phyloP scores from a whole-genome alignment of 2,113 vertebrate genomes.

The Sinosuthora webbiana region DNA sequence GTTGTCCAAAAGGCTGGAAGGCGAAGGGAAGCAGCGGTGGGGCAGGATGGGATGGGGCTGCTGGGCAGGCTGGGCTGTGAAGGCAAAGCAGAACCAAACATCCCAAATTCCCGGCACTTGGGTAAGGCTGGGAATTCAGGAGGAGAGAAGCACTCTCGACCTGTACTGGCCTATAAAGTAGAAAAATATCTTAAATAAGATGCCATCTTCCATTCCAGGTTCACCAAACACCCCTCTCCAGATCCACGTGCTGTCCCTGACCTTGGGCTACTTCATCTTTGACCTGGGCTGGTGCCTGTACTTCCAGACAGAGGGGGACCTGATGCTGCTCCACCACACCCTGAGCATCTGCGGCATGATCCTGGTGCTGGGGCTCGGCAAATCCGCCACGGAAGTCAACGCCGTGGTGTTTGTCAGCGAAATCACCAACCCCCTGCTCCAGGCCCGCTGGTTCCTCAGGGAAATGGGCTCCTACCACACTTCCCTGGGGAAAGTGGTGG shows the following conservation, averaged over 20 bases:
- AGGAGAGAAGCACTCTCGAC: not conserved
- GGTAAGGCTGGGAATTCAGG: not conserved
- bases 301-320: slow-evolving; percentile 82
- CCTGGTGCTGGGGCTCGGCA: slow-evolving; percentile 79
- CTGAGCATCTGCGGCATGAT: slow-evolving; percentile 86
- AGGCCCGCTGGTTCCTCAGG: slow-evolving; percentile 87
- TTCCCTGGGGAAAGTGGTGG: slow-evolving; percentile 75
- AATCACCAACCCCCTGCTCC: slow-evolving; percentile 88
- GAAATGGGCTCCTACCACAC: slow-evolving; percentile 75
- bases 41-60: not conserved
- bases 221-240: slow-evolving; percentile 85
- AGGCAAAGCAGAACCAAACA: not conserved
- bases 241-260: slow-evolving; percentile 77
- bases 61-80: not conserved
- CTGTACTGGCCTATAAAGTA: not conserved
- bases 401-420: slow-evolving; percentile 86
- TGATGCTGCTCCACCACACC: slow-evolving; percentile 87
- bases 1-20: not conserved
- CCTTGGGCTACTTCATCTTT: slow-evolving; percentile 87
- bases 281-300: slow-evolving; percentile 88
- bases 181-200: not conserved
- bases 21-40: not conserved
- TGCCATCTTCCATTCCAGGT: slow-evolving; percentile 59
- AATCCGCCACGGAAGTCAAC: slow-evolving; percentile 81
- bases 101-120: not conserved